Evolutionary conservation across 2,797 vertebrate genomes (phyloP).

Genomic region (Cottoperca gobio): DNA sequence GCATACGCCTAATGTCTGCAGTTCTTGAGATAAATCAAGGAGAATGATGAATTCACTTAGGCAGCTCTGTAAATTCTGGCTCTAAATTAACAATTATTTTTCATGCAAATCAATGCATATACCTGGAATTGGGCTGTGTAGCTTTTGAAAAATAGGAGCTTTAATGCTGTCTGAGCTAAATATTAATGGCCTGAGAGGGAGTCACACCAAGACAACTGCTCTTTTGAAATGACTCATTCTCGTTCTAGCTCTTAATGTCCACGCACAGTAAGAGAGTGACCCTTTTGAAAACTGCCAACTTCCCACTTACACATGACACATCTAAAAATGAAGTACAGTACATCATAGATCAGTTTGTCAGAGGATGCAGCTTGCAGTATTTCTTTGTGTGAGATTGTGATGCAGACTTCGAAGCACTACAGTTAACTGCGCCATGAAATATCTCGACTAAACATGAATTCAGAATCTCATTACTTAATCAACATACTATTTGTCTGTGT

Average conservation of each 20-base stretch:
- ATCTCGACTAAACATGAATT: constrained; percentile 41
- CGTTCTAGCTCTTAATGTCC: constrained; percentile 34
- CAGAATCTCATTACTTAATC: constrained; percentile 38
- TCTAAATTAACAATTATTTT: constrained; percentile 41
- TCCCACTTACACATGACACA: constrained; percentile 48
- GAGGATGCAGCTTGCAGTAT: constrained; percentile 37
- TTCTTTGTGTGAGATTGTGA: constrained; percentile 51
- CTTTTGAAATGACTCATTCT: constrained; percentile 55
- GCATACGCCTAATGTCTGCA: constrained; percentile 27
- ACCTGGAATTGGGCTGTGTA: constrained; percentile 43
- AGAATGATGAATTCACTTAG: constrained; percentile 56
- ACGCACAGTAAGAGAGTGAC: constrained; percentile 40
- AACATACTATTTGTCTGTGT: constrained; percentile 32
- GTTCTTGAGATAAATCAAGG: constrained; percentile 44
- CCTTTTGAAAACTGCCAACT: constrained; percentile 46
- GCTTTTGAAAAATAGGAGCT: constrained; percentile 6
- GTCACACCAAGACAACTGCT: constrained; percentile 27
- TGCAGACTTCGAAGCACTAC: constrained; percentile 31
- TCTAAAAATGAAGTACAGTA: constrained; percentile 49
- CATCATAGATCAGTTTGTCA: constrained; percentile 53
- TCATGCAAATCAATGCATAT: constrained; percentile 33
- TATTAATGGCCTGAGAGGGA: constrained; percentile 34
- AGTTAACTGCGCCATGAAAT: constrained; percentile 30
- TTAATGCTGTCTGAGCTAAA: constrained; percentile 31
- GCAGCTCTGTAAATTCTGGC: constrained; percentile 29